Evolutionary conservation across 2,113 vertebrate species (phyloP).

Genomic region (Meles meles): DNA sequence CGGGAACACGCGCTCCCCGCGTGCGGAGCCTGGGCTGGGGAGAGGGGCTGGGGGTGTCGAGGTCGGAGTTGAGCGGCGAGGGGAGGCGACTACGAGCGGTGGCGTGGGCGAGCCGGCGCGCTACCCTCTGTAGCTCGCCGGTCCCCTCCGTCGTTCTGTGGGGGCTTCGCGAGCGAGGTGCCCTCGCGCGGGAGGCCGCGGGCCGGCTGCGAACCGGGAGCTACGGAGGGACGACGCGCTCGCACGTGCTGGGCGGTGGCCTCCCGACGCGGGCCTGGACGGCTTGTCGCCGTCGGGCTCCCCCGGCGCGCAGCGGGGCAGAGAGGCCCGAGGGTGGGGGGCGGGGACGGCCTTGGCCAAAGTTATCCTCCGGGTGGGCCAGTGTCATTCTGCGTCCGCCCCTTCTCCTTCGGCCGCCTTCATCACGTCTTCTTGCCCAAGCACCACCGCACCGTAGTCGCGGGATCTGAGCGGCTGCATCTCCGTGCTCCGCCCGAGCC

Average conservation of each 20-base stretch:
- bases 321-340: background rate
- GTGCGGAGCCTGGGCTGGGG: background rate
- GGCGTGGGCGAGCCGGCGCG: background rate
- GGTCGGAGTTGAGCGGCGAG: background rate
- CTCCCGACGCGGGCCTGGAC: no score
- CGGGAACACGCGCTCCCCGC: background rate
- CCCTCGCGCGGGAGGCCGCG: no score
- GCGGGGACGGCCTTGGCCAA: background rate
- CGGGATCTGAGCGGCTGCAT: background rate
- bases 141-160: background rate
- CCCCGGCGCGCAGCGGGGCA: rapidly evolving
- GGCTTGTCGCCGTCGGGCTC: background rate
- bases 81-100: background rate
- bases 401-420: rapidly evolving
- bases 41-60: no score
- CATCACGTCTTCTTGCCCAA: no score
- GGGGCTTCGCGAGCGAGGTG: background rate
- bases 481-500: background rate
- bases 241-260: no score
- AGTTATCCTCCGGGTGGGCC: background rate
- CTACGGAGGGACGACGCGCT: background rate
- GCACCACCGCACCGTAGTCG: background rate
- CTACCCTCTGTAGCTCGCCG: background rate
- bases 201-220: no score
- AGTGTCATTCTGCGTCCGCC: background rate